Evolutionary conservation across 2,113 vertebrate genomes (phyloP).

Genomic region (Phylloscopus trochilus): DNA sequence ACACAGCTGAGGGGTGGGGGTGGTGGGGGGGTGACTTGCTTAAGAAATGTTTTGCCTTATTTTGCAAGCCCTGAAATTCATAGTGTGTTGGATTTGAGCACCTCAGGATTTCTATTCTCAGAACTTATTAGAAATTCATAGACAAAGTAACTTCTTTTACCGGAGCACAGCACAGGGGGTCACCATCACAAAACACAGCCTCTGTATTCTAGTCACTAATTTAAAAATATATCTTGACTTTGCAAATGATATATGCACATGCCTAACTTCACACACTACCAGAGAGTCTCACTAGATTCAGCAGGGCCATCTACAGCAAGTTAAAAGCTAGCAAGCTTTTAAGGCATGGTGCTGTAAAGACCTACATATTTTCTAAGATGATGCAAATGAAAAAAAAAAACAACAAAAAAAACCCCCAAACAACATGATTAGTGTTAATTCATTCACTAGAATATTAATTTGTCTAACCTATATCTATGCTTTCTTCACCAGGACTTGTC

Average conservation of each 20-base stretch:
- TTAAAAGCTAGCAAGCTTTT: background rate
- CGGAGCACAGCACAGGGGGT: background rate
- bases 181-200: background rate
- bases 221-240: slow-evolving; percentile 21
- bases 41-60: background rate
- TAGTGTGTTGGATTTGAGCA: background rate
- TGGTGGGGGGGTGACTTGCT: background rate
- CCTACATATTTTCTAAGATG: background rate
- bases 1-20: background rate
- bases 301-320: background rate
- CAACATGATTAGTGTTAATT: background rate
- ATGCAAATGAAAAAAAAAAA: background rate
- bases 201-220: slow-evolving; percentile 4
- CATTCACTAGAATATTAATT: slow-evolving; percentile 11
- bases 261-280: background rate
- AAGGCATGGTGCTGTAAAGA: background rate
- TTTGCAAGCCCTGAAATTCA: slow-evolving; percentile 21
- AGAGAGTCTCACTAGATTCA: background rate
- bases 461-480: background rate
- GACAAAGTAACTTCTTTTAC: slow-evolving; percentile 7
- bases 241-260: background rate
- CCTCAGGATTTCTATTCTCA: slow-evolving; percentile 29
- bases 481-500: background rate
- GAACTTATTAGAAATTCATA: slow-evolving; percentile 29
- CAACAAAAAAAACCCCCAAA: background rate